Conservation (phyloP, 2,113 vertebrate genomes). For the Cercopithecus mona region DNA sequence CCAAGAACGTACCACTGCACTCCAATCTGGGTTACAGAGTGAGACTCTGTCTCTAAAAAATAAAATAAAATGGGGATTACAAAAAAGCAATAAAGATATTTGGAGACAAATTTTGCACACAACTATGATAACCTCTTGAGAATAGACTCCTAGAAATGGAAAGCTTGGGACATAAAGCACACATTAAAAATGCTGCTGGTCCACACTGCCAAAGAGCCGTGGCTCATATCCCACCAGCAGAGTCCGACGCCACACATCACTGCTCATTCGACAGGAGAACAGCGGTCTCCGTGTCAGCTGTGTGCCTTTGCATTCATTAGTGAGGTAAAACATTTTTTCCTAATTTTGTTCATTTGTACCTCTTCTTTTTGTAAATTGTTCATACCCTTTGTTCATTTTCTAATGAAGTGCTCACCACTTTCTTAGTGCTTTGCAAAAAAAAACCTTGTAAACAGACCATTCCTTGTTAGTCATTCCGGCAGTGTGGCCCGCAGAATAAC, state of each 20-base stretch:
- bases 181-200: background rate
- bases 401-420: background rate
- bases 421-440: background rate
- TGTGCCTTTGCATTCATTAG: fast-evolving
- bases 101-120: background rate
- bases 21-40: too few species aligned
- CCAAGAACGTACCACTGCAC: too few species aligned
- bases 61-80: background rate
- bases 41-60: too few species aligned
- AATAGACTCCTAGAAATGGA: fast-evolving
- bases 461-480: background rate
- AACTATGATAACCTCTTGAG: background rate
- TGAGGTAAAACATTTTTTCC: fast-evolving
- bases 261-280: background rate
- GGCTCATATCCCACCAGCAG: background rate
- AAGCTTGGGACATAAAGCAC: fast-evolving
- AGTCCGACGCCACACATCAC: fast-evolving
- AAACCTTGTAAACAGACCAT: background rate
- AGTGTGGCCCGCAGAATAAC: background rate
- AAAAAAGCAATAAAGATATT: background rate
- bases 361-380: background rate
- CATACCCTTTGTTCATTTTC: background rate
- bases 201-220: background rate
- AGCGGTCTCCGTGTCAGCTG: fast-evolving
- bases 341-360: background rate